These are phyloP conservation scores for Anagyrus pseudococci DNA, from an alignment of 2,888 invertebrate species.

Conservation along the genomic window DNA sequence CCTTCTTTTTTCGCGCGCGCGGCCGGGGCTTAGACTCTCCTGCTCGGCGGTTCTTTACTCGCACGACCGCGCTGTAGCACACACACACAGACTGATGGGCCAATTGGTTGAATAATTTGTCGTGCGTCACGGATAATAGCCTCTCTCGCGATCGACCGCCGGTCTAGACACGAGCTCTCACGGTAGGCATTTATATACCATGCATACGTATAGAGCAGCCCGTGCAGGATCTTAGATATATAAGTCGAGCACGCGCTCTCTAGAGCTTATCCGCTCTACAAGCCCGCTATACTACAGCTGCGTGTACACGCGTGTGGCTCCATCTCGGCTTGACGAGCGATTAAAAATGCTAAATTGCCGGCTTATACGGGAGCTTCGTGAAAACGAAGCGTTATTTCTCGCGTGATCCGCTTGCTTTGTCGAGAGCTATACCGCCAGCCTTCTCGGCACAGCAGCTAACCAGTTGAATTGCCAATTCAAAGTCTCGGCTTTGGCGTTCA, in stretches of 20 bases:
- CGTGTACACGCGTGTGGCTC: conserved; percentile 1
- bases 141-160: background rate
- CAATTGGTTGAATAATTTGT: conserved; percentile 35
- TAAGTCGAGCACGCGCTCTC: no score
- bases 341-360: background rate
- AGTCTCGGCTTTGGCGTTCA: no score
- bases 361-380: no score
- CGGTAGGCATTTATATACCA: no score
- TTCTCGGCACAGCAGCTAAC: no score
- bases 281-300: background rate
- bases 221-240: no score
- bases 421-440: no score
- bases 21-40: background rate
- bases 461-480: no score
- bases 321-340: conserved; percentile 2
- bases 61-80: background rate
- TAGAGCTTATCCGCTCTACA: no score
- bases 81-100: background rate
- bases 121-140: conserved; percentile 32
- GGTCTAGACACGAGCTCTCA: background rate
- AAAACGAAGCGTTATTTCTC: background rate
- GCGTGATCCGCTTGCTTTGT: no score
- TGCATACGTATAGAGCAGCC: no score
- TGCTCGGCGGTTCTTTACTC: background rate
- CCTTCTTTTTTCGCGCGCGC: no score